Evolutionary conservation across 2,797 vertebrate genomes (phyloP), one percentile per base, ranked within the genome.

Genomic region (Sebastes hopkinsi): DNA sequence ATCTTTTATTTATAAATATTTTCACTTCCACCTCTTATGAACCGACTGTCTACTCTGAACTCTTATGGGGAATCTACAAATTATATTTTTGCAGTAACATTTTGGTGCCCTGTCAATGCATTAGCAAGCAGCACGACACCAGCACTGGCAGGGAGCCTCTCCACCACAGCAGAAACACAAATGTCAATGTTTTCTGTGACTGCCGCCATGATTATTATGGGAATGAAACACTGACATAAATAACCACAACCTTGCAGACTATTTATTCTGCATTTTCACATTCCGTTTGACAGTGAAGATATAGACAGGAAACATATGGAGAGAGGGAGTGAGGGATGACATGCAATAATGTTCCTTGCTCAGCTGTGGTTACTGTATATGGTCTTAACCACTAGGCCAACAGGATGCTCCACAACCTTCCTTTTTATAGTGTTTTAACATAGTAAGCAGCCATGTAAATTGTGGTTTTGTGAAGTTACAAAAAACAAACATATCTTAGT

Each of bases 131-230:
- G 80, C 60, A 75, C 50, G 61, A 76, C 67, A 74, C 34, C 32
- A n/a, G 27, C 30, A 30, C 42, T 68, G 76, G 46, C 71, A 78
- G 54, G 67, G 27, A 75, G 70, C 67, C 52, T 67, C 72, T 81
- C 46, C 77, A 67, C 23, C 71, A 38, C 68, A 81, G 58, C 76
- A 13, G 42, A 79, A 72, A 65, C 18, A 36, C 42, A 79, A 75
- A 86, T 79, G 69, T 81, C 77, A 79, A 23, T 59, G 64, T 81
- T 83, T 81, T 82, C 70, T 73, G 46, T 56, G 50, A 65, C 74
- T 75, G 61, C 59, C 65, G 46, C 67, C 59, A 72, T 60, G 25
- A 75, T 71, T 75, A 64, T 42, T 71, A 61, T 29, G 50, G 23
- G 11, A 77, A 73, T 66, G 30, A 75, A 52, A 77, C 10, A 65